phyloP scores from a whole-genome alignment of 2,797 vertebrate genomes.

The Sternotherus odoratus region DNA sequence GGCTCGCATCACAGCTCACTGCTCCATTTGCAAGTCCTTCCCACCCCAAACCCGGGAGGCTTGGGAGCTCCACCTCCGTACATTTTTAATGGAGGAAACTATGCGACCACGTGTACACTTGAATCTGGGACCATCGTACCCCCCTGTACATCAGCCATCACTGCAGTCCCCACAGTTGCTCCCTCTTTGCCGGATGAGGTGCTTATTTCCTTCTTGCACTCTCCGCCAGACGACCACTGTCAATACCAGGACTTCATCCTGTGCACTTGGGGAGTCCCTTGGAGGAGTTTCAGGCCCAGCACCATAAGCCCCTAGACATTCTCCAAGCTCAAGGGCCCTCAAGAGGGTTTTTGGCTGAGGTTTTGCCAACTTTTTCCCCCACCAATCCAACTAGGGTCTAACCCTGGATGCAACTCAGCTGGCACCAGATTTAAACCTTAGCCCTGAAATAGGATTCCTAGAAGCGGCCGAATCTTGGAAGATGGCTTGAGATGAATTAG shows the following conservation, averaged over 20 bases:
- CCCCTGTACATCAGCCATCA: neutral
- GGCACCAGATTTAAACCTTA: neutral
- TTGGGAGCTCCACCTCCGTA: neutral
- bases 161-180: neutral
- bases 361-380: too few relatives aligned
- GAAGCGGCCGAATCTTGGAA: neutral
- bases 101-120: neutral
- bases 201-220: neutral
- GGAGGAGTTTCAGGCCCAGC: neutral
- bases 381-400: too few relatives aligned
- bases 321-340: neutral
- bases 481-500: neutral
- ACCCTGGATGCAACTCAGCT: neutral
- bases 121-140: neutral
- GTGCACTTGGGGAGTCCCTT: neutral
- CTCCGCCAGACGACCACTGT: neutral
- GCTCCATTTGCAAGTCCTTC: neutral
- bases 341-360: too few relatives aligned
- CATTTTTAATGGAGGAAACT: neutral
- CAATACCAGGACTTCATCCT: neutral
- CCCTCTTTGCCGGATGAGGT: neutral
- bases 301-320: neutral
- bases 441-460: neutral
- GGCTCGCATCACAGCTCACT: neutral
- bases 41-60: neutral